Conservation (phyloP, 2,888 invertebrate genomes). For the Rhaphigaster nebulosa region DNA sequence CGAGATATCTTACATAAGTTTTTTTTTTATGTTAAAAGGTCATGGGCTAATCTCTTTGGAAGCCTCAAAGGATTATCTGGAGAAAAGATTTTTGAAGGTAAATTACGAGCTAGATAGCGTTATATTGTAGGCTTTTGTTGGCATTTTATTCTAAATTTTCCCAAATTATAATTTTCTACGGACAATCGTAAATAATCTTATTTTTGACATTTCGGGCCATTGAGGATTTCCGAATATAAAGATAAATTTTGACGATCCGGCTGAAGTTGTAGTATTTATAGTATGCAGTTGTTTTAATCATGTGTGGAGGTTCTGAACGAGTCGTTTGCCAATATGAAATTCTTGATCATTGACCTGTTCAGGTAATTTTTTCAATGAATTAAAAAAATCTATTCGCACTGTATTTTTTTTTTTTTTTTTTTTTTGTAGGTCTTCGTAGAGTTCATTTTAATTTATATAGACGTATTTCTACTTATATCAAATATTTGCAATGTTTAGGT, state of each 20-base stretch:
- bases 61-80: background rate
- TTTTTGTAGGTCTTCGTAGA: too few species aligned
- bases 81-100: background rate
- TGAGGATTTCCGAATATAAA: background rate
- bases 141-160: background rate
- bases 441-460: too few species aligned
- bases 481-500: too few species aligned
- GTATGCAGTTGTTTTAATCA: background rate
- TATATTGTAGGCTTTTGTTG: background rate
- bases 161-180: background rate
- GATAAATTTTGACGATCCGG: background rate
- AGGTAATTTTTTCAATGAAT: too few species aligned
- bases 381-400: too few species aligned
- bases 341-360: background rate
- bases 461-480: too few species aligned
- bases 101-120: too few species aligned
- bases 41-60: background rate
- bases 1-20: background rate
- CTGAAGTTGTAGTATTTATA: background rate
- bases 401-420: too few species aligned
- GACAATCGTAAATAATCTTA: background rate
- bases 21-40: background rate
- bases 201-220: background rate
- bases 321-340: background rate
- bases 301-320: background rate